A percentile compares a stretch with the other conserved stretches of the same genome.
Evolutionary conservation across 1,140 invertebrate species (phyloP).

Genomic region (Gryllus bimaculatus): DNA sequence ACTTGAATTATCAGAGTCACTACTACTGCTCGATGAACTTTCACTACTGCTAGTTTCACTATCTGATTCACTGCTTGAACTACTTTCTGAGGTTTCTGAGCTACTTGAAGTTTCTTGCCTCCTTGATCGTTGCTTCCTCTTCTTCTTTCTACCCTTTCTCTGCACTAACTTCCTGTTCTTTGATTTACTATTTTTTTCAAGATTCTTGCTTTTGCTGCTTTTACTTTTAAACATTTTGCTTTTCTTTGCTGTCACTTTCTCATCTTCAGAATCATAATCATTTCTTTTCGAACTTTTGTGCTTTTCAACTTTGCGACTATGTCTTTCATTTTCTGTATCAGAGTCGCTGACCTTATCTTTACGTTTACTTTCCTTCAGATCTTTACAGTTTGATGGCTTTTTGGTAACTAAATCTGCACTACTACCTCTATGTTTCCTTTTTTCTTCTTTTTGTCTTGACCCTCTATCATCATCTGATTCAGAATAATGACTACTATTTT

Average conservation of each 20-base stretch:
- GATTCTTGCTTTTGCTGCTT: not conserved
- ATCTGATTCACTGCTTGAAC: not conserved
- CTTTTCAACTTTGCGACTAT: not conserved
- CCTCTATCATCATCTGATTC: not conserved
- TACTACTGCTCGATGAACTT: not conserved
- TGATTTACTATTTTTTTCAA: not conserved
- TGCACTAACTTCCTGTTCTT: not conserved
- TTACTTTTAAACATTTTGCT: not conserved
- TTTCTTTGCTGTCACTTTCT: not conserved
- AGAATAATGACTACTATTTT: not conserved
- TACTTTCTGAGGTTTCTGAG: conserved; percentile 2
- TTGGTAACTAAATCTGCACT: not conserved
- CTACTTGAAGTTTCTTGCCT: not conserved
- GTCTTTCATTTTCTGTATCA: not conserved
- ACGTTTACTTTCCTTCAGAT: too few species aligned
- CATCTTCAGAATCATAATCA: not conserved
- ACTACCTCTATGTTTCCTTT: not conserved
- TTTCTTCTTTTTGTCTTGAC: not conserved
- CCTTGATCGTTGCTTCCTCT: not conserved
- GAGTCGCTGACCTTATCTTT: not conserved
- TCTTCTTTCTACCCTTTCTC: not conserved
- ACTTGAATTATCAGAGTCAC: not conserved
- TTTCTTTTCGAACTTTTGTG: not conserved
- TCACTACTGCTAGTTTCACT: not conserved
- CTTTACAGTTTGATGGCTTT: not conserved